Evolutionary conservation across 2,797 vertebrate species (phyloP).

Genomic region (Pampus argenteus): DNA sequence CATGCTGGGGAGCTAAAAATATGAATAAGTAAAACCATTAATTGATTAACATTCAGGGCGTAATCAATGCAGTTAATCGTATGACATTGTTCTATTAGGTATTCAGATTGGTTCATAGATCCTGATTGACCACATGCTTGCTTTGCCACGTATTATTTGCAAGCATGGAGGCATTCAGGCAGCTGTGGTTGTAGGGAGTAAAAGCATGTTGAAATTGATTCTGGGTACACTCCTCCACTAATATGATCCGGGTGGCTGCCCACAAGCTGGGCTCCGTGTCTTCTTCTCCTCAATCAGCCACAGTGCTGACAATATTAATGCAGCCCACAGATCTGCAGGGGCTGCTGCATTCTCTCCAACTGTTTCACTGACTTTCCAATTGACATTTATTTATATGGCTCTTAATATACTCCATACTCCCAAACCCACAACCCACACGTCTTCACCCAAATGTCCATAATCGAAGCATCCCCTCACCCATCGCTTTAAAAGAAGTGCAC

Average conservation of each 20-base stretch:
- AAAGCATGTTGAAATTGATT: conserved; percentile 83
- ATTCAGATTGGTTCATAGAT: conserved; percentile 58
- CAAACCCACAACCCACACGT: conserved; percentile 26
- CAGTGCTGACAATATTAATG: conserved; percentile 79
- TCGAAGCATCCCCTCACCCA: conserved; percentile 37
- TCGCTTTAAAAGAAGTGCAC: conserved; percentile 58
- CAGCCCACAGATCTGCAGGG: conserved; percentile 69
- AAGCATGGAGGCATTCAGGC: conserved; percentile 70
- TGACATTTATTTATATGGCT: conserved; percentile 80
- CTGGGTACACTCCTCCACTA: conserved; percentile 77
- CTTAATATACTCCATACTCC: conserved; percentile 64
- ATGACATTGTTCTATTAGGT: conserved; percentile 63
- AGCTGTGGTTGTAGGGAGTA: conserved; percentile 74
- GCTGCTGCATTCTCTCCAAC: conserved; percentile 61
- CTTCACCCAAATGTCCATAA: conserved; percentile 44
- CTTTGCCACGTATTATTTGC: conserved; percentile 70
- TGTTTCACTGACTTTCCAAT: conserved; percentile 70
- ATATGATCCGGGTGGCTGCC: conserved; percentile 82
- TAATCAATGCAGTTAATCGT: conserved; percentile 70
- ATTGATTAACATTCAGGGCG: conserved; percentile 41
- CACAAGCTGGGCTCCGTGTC: conserved; percentile 80
- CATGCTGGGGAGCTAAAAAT: no score
- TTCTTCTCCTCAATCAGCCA: conserved; percentile 77
- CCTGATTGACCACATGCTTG: conserved; percentile 74
- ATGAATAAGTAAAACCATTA: conserved; percentile 23